phyloP scores from a whole-genome alignment of 2,888 invertebrate genomes.

The Oscheius sp. region DNA sequence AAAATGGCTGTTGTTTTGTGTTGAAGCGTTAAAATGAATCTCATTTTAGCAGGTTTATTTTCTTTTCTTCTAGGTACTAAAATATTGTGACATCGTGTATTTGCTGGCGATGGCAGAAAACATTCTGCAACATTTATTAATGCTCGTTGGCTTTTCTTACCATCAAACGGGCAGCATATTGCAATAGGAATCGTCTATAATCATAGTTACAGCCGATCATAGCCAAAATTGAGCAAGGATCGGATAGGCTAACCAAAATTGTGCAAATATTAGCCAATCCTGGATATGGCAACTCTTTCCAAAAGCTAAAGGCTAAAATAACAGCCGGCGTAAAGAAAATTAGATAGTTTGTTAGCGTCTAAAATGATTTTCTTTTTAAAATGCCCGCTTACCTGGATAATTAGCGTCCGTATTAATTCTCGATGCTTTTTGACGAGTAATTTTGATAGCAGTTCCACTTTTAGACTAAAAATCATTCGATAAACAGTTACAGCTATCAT shows the following conservation, averaged over 20 bases:
- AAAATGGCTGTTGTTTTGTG: constrained; percentile 33
- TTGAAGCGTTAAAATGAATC: too few relatives aligned
- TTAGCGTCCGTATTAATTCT: background rate
- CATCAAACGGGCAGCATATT: background rate
- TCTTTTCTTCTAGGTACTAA: too few relatives aligned
- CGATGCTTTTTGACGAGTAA: background rate
- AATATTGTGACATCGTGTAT: too few relatives aligned
- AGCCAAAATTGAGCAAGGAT: background rate
- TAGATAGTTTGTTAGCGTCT: background rate
- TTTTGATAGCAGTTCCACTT: background rate
- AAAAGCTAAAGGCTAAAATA: background rate
- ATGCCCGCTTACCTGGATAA: background rate
- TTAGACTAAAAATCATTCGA: background rate
- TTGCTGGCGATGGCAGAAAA: too few relatives aligned
- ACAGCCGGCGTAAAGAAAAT: background rate
- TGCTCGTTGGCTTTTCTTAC: too few relatives aligned
- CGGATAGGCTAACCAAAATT: background rate
- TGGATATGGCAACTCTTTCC: background rate
- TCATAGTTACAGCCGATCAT: background rate
- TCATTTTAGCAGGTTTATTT: too few relatives aligned
- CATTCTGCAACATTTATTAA: too few relatives aligned
- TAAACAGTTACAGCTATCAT: background rate
- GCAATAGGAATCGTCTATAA: background rate
- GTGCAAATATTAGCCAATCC: background rate
- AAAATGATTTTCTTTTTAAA: background rate